A percentile compares a stretch with the other conserved stretches of the same genome.
Evolutionary conservation across 2,113 vertebrate genomes (phyloP).

Genomic region (Xenopus laevis): DNA sequence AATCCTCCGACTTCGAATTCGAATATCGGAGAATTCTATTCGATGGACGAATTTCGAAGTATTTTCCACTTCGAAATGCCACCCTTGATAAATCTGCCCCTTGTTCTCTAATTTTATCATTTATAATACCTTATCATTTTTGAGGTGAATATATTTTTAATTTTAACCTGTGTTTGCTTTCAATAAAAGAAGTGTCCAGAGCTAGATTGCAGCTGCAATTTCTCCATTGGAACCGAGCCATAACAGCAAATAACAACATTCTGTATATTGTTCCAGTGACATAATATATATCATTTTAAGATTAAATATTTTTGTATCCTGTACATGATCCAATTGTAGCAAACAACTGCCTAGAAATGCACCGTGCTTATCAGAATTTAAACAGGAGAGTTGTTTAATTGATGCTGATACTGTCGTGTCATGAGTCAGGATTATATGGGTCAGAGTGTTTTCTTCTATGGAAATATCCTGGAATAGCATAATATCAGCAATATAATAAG

Average conservation of each 20-base stretch:
- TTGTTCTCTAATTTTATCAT: too few species aligned
- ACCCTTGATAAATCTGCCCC: too few species aligned
- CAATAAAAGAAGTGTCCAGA: too few species aligned
- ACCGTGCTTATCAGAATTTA: conserved; percentile 19
- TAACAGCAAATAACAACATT: conserved; percentile 3
- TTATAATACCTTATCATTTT: too few species aligned
- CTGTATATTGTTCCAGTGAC: not conserved
- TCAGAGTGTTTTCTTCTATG: conserved; percentile 17
- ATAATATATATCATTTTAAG: conserved; percentile 18
- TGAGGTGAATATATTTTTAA: too few species aligned
- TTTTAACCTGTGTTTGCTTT: too few species aligned
- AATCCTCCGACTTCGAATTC: too few species aligned
- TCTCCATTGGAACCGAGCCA: conserved; percentile 12
- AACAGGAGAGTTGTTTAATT: conserved; percentile 23
- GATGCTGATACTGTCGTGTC: conserved; percentile 17
- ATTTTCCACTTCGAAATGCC: too few species aligned
- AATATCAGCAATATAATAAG: not conserved
- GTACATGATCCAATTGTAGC: not conserved
- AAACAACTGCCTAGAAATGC: not conserved
- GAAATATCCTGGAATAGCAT: conserved; percentile 14
- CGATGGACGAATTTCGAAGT: too few species aligned
- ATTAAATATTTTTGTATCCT: conserved; percentile 17
- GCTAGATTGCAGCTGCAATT: conserved; percentile 3
- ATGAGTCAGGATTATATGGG: conserved; percentile 19
- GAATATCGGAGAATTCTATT: too few species aligned